A percentile compares a stretch with the other conserved stretches of the same genome.
These are phyloP conservation scores for Phortica okadai DNA, from an alignment of 2,888 invertebrate species.

Conservation along the genomic window DNA sequence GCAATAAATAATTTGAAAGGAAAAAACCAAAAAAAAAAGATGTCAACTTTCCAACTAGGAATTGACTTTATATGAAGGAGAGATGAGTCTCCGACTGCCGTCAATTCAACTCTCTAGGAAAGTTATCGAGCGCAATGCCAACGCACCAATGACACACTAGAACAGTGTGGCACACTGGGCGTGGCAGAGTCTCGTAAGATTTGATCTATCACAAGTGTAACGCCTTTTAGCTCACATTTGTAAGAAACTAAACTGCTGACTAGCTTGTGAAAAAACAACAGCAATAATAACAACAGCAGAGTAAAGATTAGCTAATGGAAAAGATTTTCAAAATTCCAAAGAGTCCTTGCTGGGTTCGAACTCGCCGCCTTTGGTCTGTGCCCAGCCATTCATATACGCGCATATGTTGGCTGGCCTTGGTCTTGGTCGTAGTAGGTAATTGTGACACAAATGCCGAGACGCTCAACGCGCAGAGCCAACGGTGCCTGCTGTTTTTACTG, in stretches of 20 bases:
- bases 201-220: conserved; percentile 74
- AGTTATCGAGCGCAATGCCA: conserved; percentile 57
- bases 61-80: conserved; percentile 20
- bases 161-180: conserved; percentile 64
- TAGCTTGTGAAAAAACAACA: conserved; percentile 62
- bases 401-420: neutral
- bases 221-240: conserved; percentile 62
- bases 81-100: conserved; percentile 24
- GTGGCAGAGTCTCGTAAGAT: conserved; percentile 51
- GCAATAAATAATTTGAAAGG: neutral
- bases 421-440: no score
- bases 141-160: conserved; percentile 63
- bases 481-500: neutral
- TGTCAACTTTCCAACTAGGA: conserved; percentile 73
- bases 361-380: no score
- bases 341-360: no score
- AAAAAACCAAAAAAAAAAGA: conserved; percentile 18
- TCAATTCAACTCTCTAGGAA: conserved; percentile 73
- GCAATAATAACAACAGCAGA: neutral
- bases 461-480: conserved; percentile 5
- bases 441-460: neutral
- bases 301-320: neutral
- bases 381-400: neutral
- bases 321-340: no score
- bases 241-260: conserved; percentile 70